Conservation (phyloP, 2,888 invertebrate species). For the Drosophila nigricruria region DNA sequence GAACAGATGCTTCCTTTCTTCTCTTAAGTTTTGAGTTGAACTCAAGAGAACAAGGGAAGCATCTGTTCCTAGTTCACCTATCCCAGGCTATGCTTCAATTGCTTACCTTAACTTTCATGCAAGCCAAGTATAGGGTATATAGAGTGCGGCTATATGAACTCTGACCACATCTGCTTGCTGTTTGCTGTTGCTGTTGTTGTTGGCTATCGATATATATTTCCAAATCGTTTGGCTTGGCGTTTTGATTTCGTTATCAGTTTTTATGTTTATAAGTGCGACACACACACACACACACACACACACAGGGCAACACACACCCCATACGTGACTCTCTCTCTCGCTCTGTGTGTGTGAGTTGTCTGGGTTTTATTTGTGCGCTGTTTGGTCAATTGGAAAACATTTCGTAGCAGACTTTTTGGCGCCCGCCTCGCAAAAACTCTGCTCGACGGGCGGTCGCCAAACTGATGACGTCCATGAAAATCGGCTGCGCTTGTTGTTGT, state of each 20-base stretch:
- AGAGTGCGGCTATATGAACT: background rate
- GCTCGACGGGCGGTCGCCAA: conserved; percentile 66
- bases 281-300: conserved; percentile 54
- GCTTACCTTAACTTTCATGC: too few species aligned
- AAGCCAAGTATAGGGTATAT: conserved; percentile 8
- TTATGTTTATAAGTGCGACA: conserved; percentile 77
- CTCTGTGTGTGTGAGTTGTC: conserved; percentile 39
- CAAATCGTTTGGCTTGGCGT: conserved; percentile 79
- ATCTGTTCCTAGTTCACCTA: too few species aligned
- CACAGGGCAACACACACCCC: conserved; percentile 36
- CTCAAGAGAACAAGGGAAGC: too few species aligned
- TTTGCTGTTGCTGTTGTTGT: conserved; percentile 22
- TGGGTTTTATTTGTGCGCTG: conserved; percentile 75
- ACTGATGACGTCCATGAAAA: conserved; percentile 54
- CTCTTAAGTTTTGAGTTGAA: too few species aligned
- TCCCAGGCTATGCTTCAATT: too few species aligned
- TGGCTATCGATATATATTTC: conserved; percentile 62
- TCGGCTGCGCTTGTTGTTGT: conserved; percentile 17
- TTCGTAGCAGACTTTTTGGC: conserved; percentile 77
- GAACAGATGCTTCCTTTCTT: too few species aligned
- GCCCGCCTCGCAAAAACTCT: conserved; percentile 49
- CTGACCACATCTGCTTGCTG: conserved; percentile 1
- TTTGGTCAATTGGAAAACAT: conserved; percentile 82
- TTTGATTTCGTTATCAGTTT: conserved; percentile 81
- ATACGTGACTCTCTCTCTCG: conserved; percentile 15